These are phyloP conservation scores for Anolis apletophallus DNA, from an alignment of 2,797 vertebrate genomes.

Conservation along the genomic window DNA sequence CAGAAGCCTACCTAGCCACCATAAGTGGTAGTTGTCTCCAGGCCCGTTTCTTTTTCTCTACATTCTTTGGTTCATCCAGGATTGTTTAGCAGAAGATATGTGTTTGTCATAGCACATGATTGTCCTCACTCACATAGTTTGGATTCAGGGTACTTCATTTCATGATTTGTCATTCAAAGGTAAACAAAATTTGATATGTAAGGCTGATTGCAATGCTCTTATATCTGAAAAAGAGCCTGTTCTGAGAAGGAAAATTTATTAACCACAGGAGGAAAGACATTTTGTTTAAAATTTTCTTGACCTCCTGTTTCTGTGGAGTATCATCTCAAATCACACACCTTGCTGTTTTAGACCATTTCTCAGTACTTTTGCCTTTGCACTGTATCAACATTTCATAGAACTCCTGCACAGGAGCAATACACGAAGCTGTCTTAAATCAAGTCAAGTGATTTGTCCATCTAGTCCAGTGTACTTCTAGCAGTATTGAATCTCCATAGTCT, in stretches of 20 bases:
- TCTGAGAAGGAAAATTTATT: too few relatives aligned
- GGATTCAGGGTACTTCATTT: too few relatives aligned
- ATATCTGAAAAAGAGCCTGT: too few relatives aligned
- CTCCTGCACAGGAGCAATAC: neutral
- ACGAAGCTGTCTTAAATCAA: neutral
- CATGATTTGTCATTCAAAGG: too few relatives aligned
- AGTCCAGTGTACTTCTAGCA: neutral
- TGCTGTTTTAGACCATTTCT: neutral
- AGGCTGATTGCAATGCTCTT: too few relatives aligned
- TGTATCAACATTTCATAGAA: neutral
- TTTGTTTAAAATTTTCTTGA: too few relatives aligned
- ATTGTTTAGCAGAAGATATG: too few relatives aligned
- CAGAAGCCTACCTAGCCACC: neutral
- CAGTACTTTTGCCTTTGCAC: neutral
- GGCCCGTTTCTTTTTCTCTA: neutral
- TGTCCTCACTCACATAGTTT: too few relatives aligned
- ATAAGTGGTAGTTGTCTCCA: neutral
- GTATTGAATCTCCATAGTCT: neutral
- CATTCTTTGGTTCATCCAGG: neutral
- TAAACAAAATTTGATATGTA: too few relatives aligned
- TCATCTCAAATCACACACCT: neutral
- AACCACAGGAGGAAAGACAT: too few relatives aligned
- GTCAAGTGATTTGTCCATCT: neutral
- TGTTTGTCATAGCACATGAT: too few relatives aligned
- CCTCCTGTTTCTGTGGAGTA: neutral